Conservation (phyloP, 53 echinoderm and acorn worm genomes). For the Zoroaster sp. region DNA sequence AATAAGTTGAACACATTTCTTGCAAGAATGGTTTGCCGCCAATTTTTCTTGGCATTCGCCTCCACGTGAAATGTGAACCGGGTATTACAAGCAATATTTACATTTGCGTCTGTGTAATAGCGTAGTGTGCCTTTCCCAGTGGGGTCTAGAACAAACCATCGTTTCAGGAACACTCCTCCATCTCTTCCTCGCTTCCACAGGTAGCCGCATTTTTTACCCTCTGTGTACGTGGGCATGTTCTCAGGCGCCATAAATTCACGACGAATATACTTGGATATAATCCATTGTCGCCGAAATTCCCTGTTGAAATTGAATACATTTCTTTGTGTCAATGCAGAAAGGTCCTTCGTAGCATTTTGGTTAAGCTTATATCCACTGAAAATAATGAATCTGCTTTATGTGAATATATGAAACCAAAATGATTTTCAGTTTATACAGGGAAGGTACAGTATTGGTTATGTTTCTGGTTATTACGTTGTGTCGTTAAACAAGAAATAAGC, state of each 20-base stretch:
- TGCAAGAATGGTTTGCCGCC: no score
- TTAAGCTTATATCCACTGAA: no score
- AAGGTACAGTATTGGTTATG: no score
- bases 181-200: conserved; percentile 93
- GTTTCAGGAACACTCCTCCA: conserved; percentile 75
- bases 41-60: not conserved
- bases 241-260: conserved; percentile 65
- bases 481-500: no score
- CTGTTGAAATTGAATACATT: conserved; percentile 59
- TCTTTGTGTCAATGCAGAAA: no score
- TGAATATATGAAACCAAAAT: no score
- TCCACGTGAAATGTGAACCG: not conserved
- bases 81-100: conserved; percentile 19
- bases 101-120: conserved; percentile 88
- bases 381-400: no score
- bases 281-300: conserved; percentile 89
- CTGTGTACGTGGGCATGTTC: conserved; percentile 66
- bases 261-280: conserved; percentile 79
- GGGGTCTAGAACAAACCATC: conserved; percentile 81
- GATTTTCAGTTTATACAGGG: no score
- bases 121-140: conserved; percentile 51
- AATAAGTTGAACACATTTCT: no score
- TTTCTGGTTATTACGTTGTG: no score
- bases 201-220: conserved; percentile 83
- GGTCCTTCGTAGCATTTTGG: no score